Percentiles rank a stretch among this genome's conserved stretches.
These are phyloP conservation scores for Lepidocyrtoides sp. DNA, from an alignment of 2,888 invertebrate species.

Conservation along the genomic window DNA sequence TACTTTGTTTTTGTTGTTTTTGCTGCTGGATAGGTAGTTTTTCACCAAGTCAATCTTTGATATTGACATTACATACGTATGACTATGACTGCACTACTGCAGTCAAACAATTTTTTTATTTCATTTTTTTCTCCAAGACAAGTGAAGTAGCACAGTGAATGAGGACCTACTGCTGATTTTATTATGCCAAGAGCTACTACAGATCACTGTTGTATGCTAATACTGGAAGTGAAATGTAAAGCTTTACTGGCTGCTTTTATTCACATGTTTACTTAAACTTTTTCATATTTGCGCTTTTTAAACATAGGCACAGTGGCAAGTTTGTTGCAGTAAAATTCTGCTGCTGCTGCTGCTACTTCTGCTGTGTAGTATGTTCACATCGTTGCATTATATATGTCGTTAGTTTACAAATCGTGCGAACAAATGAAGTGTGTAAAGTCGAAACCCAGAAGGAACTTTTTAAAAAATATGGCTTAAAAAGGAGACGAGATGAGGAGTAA, in stretches of 20 bases:
- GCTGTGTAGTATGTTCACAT: conserved; percentile 40
- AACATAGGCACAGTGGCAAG: too few species aligned
- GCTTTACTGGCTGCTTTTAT: conserved; percentile 16
- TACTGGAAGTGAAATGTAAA: conserved; percentile 44
- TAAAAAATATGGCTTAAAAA: conserved; percentile 40
- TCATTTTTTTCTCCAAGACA: conserved; percentile 15
- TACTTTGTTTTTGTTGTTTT: conserved; percentile 28
- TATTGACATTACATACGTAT: too few species aligned
- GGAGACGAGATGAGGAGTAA: conserved; percentile 9
- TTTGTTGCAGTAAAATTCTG: neutral
- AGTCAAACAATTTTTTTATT: neutral
- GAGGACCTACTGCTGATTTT: conserved; percentile 69
- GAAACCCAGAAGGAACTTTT: conserved; percentile 64
- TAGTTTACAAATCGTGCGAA: conserved; percentile 73
- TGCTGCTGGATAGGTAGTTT: neutral
- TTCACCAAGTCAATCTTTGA: conserved; percentile 13
- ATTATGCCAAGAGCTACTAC: conserved; percentile 51
- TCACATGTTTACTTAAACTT: conserved; percentile 51
- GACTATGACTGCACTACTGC: too few species aligned
- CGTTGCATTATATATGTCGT: conserved; percentile 22
- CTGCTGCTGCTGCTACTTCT: neutral
- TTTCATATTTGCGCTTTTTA: conserved; percentile 53
- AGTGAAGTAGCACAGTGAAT: conserved; percentile 40
- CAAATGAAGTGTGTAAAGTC: conserved; percentile 75
- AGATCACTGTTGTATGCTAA: conserved; percentile 41